Conservation (phyloP, 2,797 vertebrate genomes). For the Artibeus jamaicensis region DNA sequence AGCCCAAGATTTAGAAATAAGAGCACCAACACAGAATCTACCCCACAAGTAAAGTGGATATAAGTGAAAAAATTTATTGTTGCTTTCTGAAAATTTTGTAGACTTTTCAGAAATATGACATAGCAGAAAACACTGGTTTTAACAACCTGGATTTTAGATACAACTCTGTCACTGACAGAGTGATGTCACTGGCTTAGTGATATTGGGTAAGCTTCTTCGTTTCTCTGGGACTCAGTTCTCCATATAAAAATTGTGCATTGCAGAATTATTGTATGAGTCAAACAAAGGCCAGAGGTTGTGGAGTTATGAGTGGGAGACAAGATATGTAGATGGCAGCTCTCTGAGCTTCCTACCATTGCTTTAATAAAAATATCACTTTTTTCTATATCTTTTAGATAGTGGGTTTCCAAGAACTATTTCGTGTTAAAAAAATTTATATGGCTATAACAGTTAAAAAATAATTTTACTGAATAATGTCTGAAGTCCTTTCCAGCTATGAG, state of each 20-base stretch:
- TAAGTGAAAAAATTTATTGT: background rate
- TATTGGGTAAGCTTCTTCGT: background rate
- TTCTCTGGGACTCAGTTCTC: background rate
- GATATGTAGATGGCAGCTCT: background rate
- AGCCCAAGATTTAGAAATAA: background rate
- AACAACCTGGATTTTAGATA: background rate
- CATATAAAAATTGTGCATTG: background rate
- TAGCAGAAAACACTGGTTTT: background rate
- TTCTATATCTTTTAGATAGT: background rate
- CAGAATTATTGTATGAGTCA: background rate
- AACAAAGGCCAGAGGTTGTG: background rate
- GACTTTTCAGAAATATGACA: background rate
- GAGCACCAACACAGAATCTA: background rate
- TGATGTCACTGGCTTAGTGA: background rate
- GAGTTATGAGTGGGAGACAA: background rate
- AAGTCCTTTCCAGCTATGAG: background rate
- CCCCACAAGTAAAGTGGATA: background rate
- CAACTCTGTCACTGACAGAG: background rate
- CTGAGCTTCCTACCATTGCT: background rate
- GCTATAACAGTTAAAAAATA: background rate
- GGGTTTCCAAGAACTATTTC: background rate
- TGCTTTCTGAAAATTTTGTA: background rate
- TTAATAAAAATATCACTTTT: background rate
- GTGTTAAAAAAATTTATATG: background rate
- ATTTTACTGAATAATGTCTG: background rate